Evolutionary conservation across 2,113 vertebrate genomes (phyloP).

Genomic region (Mus pahari): DNA sequence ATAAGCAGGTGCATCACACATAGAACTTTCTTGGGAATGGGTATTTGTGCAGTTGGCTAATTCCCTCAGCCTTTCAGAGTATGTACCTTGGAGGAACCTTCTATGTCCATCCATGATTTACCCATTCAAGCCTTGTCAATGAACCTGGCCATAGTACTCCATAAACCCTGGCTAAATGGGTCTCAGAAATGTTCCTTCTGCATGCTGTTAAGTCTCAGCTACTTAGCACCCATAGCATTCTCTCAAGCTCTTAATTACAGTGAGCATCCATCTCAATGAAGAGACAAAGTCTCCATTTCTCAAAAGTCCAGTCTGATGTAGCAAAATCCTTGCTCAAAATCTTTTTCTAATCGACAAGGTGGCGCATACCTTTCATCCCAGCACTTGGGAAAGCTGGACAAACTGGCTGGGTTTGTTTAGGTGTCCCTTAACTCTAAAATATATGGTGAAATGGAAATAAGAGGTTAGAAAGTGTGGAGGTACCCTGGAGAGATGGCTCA

Average conservation of each 20-base stretch:
- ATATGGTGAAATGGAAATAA: conserved; percentile 27
- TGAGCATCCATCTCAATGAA: not conserved
- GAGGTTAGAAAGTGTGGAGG: not conserved
- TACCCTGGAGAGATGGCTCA: too few species aligned
- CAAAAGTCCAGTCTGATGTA: too few species aligned
- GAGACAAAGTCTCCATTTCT: not conserved
- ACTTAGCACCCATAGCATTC: not conserved
- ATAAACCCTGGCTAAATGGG: not conserved
- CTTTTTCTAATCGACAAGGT: too few species aligned
- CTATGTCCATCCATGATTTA: not conserved
- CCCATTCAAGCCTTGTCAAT: not conserved
- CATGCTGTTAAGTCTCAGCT: not conserved
- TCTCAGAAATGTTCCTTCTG: not conserved
- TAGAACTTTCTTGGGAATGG: not conserved
- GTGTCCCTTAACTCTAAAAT: conserved; percentile 38
- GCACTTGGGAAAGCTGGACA: not conserved
- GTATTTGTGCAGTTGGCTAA: not conserved
- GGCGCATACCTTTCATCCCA: too few species aligned
- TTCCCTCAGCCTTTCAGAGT: not conserved
- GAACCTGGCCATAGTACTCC: not conserved
- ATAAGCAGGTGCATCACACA: not conserved
- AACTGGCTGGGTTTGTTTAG: not conserved
- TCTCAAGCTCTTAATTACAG: not conserved
- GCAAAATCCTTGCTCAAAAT: too few species aligned
- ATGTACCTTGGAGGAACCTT: not conserved